phyloP scores from a whole-genome alignment of 2,888 invertebrate genomes.

The Melolontha melolontha region DNA sequence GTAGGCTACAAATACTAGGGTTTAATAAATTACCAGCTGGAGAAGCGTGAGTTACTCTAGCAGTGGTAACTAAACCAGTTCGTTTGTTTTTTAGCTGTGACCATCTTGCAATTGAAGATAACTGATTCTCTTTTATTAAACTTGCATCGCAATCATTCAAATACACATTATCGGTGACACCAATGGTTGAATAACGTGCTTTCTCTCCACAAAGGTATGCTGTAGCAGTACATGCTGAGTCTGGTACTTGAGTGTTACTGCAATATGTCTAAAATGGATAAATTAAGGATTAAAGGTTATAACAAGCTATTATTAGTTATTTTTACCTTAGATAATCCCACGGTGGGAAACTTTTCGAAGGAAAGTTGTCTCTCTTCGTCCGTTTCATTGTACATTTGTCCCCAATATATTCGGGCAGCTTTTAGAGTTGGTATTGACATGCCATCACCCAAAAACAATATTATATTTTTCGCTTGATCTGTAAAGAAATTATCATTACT shows the following conservation, averaged over 20 bases:
- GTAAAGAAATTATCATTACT: slow-evolving; percentile 38
- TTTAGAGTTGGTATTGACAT: slow-evolving; percentile 87
- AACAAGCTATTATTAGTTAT: too few species aligned
- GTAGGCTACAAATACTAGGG: background rate
- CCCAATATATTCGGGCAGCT: slow-evolving; percentile 80
- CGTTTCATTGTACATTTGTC: slow-evolving; percentile 69
- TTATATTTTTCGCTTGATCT: slow-evolving; percentile 77
- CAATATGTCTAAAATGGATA: slow-evolving; percentile 74
- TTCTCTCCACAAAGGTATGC: slow-evolving; percentile 82
- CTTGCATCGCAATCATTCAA: slow-evolving; percentile 72
- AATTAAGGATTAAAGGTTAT: too few species aligned
- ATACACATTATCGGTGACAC: slow-evolving; percentile 73
- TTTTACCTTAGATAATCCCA: background rate
- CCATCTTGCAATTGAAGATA: slow-evolving; percentile 77
- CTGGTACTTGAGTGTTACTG: slow-evolving; percentile 78
- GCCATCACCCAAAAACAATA: slow-evolving; percentile 88
- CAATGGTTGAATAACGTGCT: slow-evolving; percentile 78
- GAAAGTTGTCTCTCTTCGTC: slow-evolving; percentile 79
- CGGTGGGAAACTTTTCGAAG: slow-evolving; percentile 82
- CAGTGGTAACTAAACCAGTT: slow-evolving; percentile 78
- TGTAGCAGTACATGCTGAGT: slow-evolving; percentile 83
- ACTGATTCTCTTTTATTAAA: slow-evolving; percentile 68
- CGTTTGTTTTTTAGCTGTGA: slow-evolving; percentile 73
- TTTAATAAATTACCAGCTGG: slow-evolving; percentile 70
- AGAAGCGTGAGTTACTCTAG: slow-evolving; percentile 80